These are phyloP conservation scores for Perizoma flavofasciatum DNA, from an alignment of 2,888 invertebrate genomes.

Conservation along the genomic window DNA sequence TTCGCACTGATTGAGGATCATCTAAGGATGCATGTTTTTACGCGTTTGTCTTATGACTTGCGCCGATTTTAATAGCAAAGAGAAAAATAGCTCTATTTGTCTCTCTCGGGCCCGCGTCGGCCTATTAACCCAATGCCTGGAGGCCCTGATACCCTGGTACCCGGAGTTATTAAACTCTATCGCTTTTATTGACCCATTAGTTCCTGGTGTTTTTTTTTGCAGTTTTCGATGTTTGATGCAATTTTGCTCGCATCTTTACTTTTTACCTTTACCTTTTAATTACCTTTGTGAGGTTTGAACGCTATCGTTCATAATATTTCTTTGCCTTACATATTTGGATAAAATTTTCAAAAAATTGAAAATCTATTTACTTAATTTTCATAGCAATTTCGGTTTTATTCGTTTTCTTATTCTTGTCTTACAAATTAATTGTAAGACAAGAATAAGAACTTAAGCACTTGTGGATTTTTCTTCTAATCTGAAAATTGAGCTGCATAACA, in stretches of 20 bases:
- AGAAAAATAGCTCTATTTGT: slow-evolving; percentile 60
- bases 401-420: too few relatives aligned
- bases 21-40: neutral
- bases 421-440: too few relatives aligned
- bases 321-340: too few relatives aligned
- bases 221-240: neutral
- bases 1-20: too few relatives aligned
- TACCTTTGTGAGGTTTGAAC: too few relatives aligned
- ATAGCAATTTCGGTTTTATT: too few relatives aligned
- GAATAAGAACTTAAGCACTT: too few relatives aligned
- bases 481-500: too few relatives aligned
- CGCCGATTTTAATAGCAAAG: slow-evolving; percentile 49
- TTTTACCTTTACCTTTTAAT: neutral
- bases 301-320: too few relatives aligned
- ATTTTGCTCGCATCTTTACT: neutral
- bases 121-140: slow-evolving; percentile 47
- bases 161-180: slow-evolving; percentile 27
- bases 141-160: slow-evolving; percentile 28
- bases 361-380: too few relatives aligned
- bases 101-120: slow-evolving; percentile 49
- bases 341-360: too few relatives aligned
- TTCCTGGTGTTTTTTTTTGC: slow-evolving; percentile 1
- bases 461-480: too few relatives aligned
- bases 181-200: slow-evolving; percentile 26
- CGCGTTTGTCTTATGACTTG: slow-evolving; percentile 13